Conservation (phyloP, 1,140 invertebrate species). For the Drosophila lacertosa region DNA sequence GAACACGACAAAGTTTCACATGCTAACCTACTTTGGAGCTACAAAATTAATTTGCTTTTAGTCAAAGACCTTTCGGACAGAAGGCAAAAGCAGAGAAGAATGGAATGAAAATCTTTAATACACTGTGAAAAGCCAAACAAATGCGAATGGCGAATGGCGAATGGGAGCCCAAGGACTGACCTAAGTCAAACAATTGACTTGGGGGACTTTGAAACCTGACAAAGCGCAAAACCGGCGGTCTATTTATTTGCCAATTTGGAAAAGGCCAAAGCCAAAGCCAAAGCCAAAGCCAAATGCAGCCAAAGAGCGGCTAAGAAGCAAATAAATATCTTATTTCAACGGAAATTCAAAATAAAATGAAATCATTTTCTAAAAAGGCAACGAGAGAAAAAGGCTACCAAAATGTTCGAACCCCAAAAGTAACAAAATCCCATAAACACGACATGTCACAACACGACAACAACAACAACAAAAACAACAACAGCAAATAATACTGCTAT, state of each 20-base stretch:
- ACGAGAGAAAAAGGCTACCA: slow-evolving; percentile 9
- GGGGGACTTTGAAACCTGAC: slow-evolving; percentile 14
- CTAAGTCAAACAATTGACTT: slow-evolving; percentile 67
- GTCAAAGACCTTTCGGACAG: slow-evolving; percentile 18
- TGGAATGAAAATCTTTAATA: slow-evolving; percentile 30
- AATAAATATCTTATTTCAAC: slow-evolving; percentile 78
- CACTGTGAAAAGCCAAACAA: slow-evolving; percentile 35
- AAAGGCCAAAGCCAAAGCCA: slow-evolving; percentile 47
- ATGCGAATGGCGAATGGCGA: slow-evolving; percentile 40
- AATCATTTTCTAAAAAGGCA: slow-evolving; percentile 51
- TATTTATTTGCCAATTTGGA: slow-evolving; percentile 78
- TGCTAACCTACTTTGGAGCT: slow-evolving; percentile 14
- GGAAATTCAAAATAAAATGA: slow-evolving; percentile 67
- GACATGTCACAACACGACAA: slow-evolving; percentile 66
- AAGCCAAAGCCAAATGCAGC: slow-evolving; percentile 31
- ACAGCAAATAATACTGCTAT: background rate
- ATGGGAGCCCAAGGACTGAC: slow-evolving; percentile 41
- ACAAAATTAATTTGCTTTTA: slow-evolving; percentile 65
- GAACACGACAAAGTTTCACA: slow-evolving; percentile 4
- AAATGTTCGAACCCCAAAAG: slow-evolving; percentile 37
- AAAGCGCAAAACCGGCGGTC: slow-evolving; percentile 27
- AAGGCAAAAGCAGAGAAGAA: background rate
- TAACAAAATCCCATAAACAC: slow-evolving; percentile 78
- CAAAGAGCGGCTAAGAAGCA: slow-evolving; percentile 58
- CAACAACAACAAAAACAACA: slow-evolving; percentile 7